phyloP scores from a whole-genome alignment of 2,888 invertebrate species.

The Patella pellucida region DNA sequence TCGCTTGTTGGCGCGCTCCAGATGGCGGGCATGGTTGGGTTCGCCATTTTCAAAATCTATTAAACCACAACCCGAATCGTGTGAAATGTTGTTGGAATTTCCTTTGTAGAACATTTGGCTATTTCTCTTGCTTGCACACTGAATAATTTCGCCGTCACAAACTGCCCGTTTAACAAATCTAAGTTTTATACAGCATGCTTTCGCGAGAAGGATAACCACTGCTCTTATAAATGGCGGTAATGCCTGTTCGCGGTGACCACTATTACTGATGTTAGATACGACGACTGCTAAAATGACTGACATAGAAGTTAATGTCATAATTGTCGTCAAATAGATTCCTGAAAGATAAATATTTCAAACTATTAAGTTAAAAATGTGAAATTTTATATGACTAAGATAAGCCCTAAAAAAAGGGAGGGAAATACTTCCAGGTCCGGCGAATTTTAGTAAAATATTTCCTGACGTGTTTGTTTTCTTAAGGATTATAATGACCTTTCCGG shows the following conservation, averaged over 20 bases:
- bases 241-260: conserved; percentile 51
- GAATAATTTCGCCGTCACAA: conserved; percentile 16
- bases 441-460: too few relatives aligned
- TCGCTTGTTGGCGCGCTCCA: not conserved
- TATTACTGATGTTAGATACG: conserved; percentile 69
- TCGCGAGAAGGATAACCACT: conserved; percentile 40
- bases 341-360: conserved; percentile 18
- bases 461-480: too few relatives aligned
- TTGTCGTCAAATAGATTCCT: conserved; percentile 70
- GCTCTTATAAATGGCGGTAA: conserved; percentile 47
- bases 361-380: too few relatives aligned
- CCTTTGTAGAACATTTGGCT: conserved; percentile 30
- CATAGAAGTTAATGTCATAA: conserved; percentile 70
- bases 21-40: conserved; percentile 9
- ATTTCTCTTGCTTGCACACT: conserved; percentile 10
- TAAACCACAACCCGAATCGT: conserved; percentile 58
- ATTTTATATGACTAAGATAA: too few relatives aligned
- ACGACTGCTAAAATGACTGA: conserved; percentile 69
- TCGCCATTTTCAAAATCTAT: conserved; percentile 60
- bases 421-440: too few relatives aligned
- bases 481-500: too few relatives aligned
- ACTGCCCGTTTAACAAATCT: conserved; percentile 26
- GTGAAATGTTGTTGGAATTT: conserved; percentile 48
- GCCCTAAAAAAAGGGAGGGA: too few relatives aligned
- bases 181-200: conserved; percentile 49